Evolutionary conservation across 2,888 invertebrate genomes (phyloP).

Genomic region (Orthosia gothica): DNA sequence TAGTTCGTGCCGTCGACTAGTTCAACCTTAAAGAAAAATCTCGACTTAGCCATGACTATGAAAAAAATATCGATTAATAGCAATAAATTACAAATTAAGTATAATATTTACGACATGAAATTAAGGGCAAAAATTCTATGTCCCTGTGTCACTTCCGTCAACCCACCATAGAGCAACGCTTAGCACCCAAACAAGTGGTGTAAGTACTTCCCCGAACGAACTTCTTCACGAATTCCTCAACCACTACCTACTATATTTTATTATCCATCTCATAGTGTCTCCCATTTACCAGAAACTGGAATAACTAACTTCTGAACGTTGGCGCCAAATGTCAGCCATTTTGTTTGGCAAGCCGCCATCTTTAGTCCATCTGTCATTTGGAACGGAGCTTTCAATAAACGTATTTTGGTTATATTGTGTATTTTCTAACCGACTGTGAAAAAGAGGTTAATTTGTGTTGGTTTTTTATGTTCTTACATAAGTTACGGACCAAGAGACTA

Average conservation of each 20-base stretch:
- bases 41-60: no score
- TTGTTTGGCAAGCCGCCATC: conserved; percentile 52
- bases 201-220: background rate
- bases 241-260: conserved; percentile 13
- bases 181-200: no score
- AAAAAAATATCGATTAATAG: no score
- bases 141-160: no score
- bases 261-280: conserved; percentile 7
- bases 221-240: background rate
- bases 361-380: conserved; percentile 47
- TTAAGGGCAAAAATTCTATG: no score
- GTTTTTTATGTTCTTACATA: no score
- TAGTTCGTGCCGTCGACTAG: no score
- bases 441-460: background rate
- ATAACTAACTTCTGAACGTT: conserved; percentile 37
- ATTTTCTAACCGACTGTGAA: conserved; percentile 5
- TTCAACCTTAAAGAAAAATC: no score
- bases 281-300: conserved; percentile 11
- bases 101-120: no score
- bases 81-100: no score
- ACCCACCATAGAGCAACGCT: no score
- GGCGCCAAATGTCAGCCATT: conserved; percentile 55
- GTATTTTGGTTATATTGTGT: conserved; percentile 2
- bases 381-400: conserved; percentile 37
- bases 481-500: no score